Conservation (phyloP, 2,113 vertebrate genomes). For the Campylomormyrus numenius region DNA sequence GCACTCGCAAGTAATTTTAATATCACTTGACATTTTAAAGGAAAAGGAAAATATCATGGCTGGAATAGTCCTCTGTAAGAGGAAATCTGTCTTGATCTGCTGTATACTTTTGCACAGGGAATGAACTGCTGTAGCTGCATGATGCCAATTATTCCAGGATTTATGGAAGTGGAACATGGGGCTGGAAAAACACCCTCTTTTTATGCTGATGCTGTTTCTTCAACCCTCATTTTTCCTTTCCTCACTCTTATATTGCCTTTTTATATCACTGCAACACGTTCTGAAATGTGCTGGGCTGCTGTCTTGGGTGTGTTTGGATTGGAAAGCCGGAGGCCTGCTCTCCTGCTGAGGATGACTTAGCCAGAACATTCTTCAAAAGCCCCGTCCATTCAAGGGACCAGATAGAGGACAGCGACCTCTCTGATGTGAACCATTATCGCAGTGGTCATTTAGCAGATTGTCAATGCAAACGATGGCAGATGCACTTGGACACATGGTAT, state of each 20-base stretch:
- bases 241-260: not conserved
- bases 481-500: not conserved
- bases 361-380: not conserved
- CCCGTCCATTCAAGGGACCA: not conserved
- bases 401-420: not conserved
- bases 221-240: not conserved
- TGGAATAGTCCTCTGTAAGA: constrained; percentile 26
- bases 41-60: constrained; percentile 24
- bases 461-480: not conserved
- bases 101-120: constrained; percentile 16
- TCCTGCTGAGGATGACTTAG: constrained; percentile 20
- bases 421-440: too few relatives aligned
- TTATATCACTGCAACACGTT: not conserved
- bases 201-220: constrained; percentile 8
- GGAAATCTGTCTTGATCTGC: constrained; percentile 29
- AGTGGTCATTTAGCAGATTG: constrained; percentile 6
- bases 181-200: constrained; percentile 19
- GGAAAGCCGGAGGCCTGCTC: not conserved
- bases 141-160: constrained; percentile 27
- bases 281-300: not conserved
- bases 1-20: constrained; percentile 21
- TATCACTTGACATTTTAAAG: constrained; percentile 31
- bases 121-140: constrained; percentile 18
- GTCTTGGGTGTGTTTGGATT: constrained; percentile 16
- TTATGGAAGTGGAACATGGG: constrained; percentile 18